phyloP scores from a whole-genome alignment of 2,888 invertebrate genomes.

The Cephus spinipes region DNA sequence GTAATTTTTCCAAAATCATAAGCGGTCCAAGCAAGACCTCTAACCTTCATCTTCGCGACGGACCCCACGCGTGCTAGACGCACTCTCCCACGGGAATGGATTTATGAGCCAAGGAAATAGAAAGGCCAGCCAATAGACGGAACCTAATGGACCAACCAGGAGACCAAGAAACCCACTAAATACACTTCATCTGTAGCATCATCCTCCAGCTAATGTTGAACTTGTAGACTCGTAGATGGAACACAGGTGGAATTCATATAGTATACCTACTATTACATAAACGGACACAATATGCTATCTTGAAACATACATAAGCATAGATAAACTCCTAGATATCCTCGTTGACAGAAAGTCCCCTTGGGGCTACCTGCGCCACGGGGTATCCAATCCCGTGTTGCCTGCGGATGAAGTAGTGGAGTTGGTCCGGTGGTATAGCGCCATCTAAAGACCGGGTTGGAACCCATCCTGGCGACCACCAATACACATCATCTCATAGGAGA shows the following conservation, averaged over 20 bases:
- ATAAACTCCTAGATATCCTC: slow-evolving; percentile 15
- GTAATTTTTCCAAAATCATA: too few species aligned
- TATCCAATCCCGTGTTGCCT: slow-evolving; percentile 38
- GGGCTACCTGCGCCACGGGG: slow-evolving; percentile 52
- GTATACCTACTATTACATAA: slow-evolving; percentile 14
- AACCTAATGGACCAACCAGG: neutral
- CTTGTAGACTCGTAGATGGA: too few species aligned
- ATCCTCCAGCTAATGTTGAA: too few species aligned
- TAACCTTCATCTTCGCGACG: slow-evolving; percentile 48
- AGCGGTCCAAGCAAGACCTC: neutral
- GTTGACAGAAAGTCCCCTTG: slow-evolving; percentile 50
- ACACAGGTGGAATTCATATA: slow-evolving; percentile 20
- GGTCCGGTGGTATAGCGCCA: neutral
- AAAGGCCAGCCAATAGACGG: slow-evolving; percentile 3
- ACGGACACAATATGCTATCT: slow-evolving; percentile 6
- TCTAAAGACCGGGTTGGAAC: too few species aligned
- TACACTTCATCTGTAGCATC: too few species aligned
- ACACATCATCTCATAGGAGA: too few species aligned
- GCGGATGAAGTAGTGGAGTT: slow-evolving; percentile 14
- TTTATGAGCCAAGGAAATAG: slow-evolving; percentile 34
- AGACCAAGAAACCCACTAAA: neutral
- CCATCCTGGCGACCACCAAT: too few species aligned
- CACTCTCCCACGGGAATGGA: slow-evolving; percentile 51
- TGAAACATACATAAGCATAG: slow-evolving; percentile 7
- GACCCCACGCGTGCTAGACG: slow-evolving; percentile 58